Evolutionary conservation across 1,140 invertebrate species (phyloP).

Genomic region (Sarcophaga bullata): DNA sequence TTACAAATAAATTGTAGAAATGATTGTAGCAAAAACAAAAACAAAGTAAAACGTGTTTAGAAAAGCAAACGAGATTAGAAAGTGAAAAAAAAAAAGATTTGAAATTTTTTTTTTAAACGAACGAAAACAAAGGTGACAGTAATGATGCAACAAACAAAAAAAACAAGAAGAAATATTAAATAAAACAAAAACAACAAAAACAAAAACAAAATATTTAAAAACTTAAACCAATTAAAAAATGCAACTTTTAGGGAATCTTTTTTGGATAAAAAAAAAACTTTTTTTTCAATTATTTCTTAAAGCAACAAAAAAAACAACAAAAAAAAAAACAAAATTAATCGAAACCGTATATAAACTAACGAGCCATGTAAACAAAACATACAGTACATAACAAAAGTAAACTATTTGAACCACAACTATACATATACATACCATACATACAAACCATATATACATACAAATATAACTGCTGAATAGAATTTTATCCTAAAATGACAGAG

Average conservation of each 20-base stretch:
- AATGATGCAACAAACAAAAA: background rate
- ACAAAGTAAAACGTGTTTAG: background rate
- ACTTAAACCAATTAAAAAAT: slow-evolving; percentile 20
- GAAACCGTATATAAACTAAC: background rate
- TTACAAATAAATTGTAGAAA: background rate
- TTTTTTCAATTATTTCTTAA: slow-evolving; percentile 31
- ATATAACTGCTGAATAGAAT: background rate
- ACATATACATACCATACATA: background rate
- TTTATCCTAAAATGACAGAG: background rate
- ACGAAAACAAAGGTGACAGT: too few species aligned
- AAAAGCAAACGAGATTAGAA: too few species aligned
- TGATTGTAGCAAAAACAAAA: background rate
- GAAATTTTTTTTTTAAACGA: too few species aligned
- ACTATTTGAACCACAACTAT: background rate
- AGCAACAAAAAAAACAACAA: background rate
- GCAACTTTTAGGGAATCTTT: slow-evolving; percentile 38
- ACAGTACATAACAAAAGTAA: background rate
- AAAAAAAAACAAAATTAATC: background rate
- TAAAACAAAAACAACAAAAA: background rate
- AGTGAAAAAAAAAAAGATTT: too few species aligned
- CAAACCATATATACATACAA: background rate
- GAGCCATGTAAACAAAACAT: too few species aligned
- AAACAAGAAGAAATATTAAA: background rate
- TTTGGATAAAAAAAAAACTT: slow-evolving; percentile 28
- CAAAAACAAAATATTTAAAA: background rate